These are phyloP conservation scores for Conus canariensis DNA, from an alignment of 2,888 invertebrate genomes.

Conservation along the genomic window DNA sequence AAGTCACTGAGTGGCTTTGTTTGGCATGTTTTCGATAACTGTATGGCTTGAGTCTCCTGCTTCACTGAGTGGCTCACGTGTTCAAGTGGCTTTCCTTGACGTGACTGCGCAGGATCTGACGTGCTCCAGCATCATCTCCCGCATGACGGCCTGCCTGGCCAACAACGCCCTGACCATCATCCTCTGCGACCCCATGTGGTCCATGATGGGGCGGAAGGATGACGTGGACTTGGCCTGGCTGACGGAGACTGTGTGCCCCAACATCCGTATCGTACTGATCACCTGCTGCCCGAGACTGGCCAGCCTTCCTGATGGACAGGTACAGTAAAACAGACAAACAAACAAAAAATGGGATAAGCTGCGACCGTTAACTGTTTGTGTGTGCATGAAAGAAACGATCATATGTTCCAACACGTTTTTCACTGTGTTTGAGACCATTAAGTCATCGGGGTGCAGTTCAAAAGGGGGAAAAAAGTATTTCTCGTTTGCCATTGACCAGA, in stretches of 20 bases:
- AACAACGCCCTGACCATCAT: constrained; percentile 9
- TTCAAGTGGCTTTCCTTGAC: too few relatives aligned
- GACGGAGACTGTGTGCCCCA: constrained; percentile 39
- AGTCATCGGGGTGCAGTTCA: too few relatives aligned
- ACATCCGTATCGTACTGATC: constrained; percentile 45
- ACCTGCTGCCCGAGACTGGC: constrained; percentile 27
- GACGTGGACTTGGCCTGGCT: neutral
- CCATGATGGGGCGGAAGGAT: neutral
- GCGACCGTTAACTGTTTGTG: too few relatives aligned
- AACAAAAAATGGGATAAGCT: too few relatives aligned
- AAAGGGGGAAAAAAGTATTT: too few relatives aligned
- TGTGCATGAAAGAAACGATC: too few relatives aligned
- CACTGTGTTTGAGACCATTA: neutral
- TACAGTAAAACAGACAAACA: neutral
- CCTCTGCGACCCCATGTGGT: constrained; percentile 14
- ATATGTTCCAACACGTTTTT: too few relatives aligned
- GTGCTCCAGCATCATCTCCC: neutral
- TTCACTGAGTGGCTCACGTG: too few relatives aligned
- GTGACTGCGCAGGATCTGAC: constrained; percentile 2
- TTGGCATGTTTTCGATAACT: too few relatives aligned
- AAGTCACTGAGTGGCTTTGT: too few relatives aligned
- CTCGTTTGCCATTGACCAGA: too few relatives aligned
- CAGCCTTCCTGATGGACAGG: neutral
- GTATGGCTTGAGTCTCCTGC: too few relatives aligned
- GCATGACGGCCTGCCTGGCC: neutral